Percentiles rank a stretch among this genome's conserved stretches.
These are phyloP conservation scores for Nothocercus nigrocapillus DNA, from an alignment of 2,113 vertebrate species.

Conservation along the genomic window DNA sequence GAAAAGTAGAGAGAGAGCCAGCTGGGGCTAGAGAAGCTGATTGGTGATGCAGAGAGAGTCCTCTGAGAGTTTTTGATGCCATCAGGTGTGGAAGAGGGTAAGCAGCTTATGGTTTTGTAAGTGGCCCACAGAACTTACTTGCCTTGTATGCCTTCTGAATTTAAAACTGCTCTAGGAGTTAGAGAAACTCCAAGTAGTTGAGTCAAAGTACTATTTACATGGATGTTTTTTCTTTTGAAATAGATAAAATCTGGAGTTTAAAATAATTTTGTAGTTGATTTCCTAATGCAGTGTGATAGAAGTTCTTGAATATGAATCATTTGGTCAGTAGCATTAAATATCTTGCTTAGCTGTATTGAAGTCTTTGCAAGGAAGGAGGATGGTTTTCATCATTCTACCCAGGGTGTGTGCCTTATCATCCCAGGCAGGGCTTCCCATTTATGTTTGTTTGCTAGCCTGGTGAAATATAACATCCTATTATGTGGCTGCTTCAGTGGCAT, in stretches of 20 bases:
- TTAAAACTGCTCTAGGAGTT: background rate
- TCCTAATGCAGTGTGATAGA: background rate
- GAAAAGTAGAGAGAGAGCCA: background rate
- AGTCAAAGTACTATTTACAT: background rate
- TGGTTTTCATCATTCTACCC: background rate
- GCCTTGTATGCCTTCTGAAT: background rate
- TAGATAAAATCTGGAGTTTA: background rate
- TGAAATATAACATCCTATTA: background rate
- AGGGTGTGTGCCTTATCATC: background rate
- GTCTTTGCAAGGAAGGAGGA: background rate
- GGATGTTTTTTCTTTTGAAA: background rate
- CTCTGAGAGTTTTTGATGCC: background rate
- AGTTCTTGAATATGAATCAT: background rate
- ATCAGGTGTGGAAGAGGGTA: background rate
- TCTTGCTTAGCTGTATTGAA: background rate
- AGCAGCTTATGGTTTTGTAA: background rate
- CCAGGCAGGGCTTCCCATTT: accelerated
- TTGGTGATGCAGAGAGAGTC: background rate
- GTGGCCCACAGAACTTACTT: background rate
- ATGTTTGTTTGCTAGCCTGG: background rate
- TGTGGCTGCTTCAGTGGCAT: background rate
- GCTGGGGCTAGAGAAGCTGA: background rate
- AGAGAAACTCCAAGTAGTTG: background rate
- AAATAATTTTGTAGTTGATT: background rate
- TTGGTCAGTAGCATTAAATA: background rate